Conservation (phyloP, 2,888 invertebrate species). For the Sarcophaga variegata region DNA sequence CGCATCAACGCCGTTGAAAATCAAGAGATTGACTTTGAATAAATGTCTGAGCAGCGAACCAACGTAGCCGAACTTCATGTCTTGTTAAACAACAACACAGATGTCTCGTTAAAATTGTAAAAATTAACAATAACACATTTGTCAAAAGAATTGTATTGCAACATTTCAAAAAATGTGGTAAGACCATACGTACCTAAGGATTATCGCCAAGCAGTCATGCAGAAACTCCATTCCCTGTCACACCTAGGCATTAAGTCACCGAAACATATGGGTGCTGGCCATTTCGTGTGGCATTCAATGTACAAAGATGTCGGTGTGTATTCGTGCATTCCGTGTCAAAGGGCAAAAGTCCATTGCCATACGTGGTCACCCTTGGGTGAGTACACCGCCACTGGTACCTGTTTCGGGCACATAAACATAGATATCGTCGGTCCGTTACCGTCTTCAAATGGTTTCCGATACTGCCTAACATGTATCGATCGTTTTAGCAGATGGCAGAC, state of each 20-base stretch:
- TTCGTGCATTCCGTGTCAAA: background rate
- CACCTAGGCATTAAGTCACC: constrained; percentile 8
- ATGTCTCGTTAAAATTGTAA: background rate
- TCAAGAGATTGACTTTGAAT: background rate
- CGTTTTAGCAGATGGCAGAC: too few species aligned
- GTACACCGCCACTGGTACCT: too few species aligned
- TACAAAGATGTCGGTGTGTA: constrained; percentile 5
- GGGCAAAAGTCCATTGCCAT: constrained; percentile 16
- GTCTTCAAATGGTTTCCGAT: too few species aligned
- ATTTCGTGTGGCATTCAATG: constrained; percentile 56
- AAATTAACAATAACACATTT: background rate
- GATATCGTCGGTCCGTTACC: too few species aligned
- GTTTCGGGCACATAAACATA: too few species aligned
- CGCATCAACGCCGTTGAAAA: background rate
- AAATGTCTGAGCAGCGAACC: background rate
- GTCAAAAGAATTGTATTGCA: background rate
- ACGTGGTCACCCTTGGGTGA: too few species aligned
- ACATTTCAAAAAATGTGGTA: background rate
- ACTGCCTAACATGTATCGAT: too few species aligned
- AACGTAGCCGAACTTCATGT: background rate
- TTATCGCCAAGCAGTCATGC: constrained; percentile 18
- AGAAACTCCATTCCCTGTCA: constrained; percentile 20
- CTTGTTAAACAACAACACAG: background rate
- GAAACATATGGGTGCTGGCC: constrained; percentile 37
- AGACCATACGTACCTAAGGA: constrained; percentile 28